Evolutionary conservation across 2,113 vertebrate genomes (phyloP), one percentile per base, ranked within the genome.

Genomic region (Lates calcarifer): DNA sequence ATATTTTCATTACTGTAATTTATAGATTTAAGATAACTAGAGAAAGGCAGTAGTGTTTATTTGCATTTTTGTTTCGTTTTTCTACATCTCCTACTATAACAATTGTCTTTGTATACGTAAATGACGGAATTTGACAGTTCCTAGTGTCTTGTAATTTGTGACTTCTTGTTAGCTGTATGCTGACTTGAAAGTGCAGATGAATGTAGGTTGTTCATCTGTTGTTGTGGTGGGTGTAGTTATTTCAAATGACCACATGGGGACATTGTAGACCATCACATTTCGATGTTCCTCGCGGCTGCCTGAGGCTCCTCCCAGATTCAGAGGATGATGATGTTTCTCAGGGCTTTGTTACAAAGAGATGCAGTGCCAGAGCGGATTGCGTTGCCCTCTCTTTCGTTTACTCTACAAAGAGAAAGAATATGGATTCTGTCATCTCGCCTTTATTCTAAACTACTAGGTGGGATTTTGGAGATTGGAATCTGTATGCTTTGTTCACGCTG

Each of bases 291-390:
- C 24, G 3, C 2, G 11, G 51, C n/a, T 47, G 39, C 49, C 18
- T 43, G 4, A 45, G 20, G 75, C 90, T 74, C 91, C 93, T 90
- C 90, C 92, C 88, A 71, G 58, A 70, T 70, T 70, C 28, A 87
- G 41, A 71, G n/a, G 20, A 51, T 9, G 61, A 74, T 55, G 62
- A 47, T 72, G 62, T 3, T 77, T 79, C 24, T 49, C 47, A 3
- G 57, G 56, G 85, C 89, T 94, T 92, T 94, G 91, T 92, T 37
- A 84, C 77, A 74, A 74, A 84, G 66, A 77, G 78, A 12, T 53
- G 28, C 74, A 77, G 64, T 18, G 4, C 3, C 33, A 41, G 56
- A 43, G n/a, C 22, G 28, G 14, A 72, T n/a, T 26, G n/a, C 24
- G 35, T 35, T 3, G 28, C 10, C 11, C 35, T 24, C 18, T n/a